phyloP scores from a whole-genome alignment of 2,113 vertebrate species.

The Pelmatolapia mariae region DNA sequence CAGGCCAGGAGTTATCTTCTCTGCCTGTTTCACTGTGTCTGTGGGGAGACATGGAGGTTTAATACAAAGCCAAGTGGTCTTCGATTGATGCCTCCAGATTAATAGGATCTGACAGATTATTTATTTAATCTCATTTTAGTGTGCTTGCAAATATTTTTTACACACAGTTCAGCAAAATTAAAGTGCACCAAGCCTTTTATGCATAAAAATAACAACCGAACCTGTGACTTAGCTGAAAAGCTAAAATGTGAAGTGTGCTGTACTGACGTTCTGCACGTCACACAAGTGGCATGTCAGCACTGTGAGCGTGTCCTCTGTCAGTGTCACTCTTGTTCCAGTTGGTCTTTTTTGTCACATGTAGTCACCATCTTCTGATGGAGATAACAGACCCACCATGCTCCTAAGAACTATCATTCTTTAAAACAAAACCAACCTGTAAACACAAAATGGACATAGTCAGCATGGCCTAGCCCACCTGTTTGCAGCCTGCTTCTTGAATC shows the following conservation, averaged over 20 bases:
- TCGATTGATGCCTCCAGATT: slow-evolving; percentile 4
- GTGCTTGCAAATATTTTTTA: background rate
- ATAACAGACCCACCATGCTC: background rate
- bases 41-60: slow-evolving; percentile 42
- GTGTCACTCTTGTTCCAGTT: slow-evolving; percentile 1
- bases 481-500: background rate
- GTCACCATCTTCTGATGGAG: background rate
- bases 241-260: background rate
- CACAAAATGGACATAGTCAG: background rate
- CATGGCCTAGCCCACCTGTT: background rate
- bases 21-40: slow-evolving; percentile 25
- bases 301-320: slow-evolving; percentile 9
- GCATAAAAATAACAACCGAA: background rate
- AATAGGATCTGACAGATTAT: background rate
- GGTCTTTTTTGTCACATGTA: slow-evolving; percentile 12
- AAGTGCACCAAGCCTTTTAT: background rate
- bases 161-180: background rate
- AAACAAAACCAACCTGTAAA: background rate
- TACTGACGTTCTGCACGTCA: background rate
- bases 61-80: slow-evolving; percentile 23
- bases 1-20: slow-evolving; percentile 43
- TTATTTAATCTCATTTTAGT: background rate
- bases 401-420: background rate
- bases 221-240: background rate
- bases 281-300: slow-evolving; percentile 1